These are phyloP conservation scores for Mactra quadrangularis DNA, from an alignment of 1,140 invertebrate genomes.

Conservation along the genomic window DNA sequence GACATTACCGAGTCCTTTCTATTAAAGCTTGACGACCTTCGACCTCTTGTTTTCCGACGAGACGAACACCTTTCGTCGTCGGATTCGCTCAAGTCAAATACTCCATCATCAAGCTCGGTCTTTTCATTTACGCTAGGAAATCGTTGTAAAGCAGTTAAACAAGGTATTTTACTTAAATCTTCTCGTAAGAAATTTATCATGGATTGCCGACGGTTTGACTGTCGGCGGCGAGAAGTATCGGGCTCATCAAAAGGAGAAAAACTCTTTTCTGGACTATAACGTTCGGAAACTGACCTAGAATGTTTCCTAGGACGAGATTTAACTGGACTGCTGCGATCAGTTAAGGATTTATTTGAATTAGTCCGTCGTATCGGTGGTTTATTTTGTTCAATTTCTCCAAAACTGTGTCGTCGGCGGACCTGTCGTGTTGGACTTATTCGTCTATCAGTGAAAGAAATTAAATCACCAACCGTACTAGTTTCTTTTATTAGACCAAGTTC, in stretches of 20 bases:
- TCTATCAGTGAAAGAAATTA: conserved; percentile 42
- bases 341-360: conserved; percentile 2
- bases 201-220: conserved; percentile 39
- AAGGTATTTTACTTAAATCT: conserved; percentile 54
- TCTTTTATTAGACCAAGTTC: conserved; percentile 17
- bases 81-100: conserved; percentile 2
- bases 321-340: background rate
- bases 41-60: background rate
- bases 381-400: background rate
- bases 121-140: background rate
- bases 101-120: background rate
- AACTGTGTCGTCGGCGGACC: background rate
- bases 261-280: background rate
- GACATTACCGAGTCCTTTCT: conserved; percentile 5
- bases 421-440: conserved; percentile 12
- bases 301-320: background rate
- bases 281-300: background rate
- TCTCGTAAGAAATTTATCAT: conserved; percentile 58
- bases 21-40: conserved; percentile 27
- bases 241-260: background rate
- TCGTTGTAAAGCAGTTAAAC: conserved; percentile 42
- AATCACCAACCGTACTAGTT: conserved; percentile 38
- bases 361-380: background rate
- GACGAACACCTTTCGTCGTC: conserved; percentile 20
- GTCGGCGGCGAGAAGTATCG: background rate